Evolutionary conservation across 2,888 invertebrate genomes (phyloP), one percentile per base, ranked within the genome.

Genomic region (Priocnemis perturbator): DNA sequence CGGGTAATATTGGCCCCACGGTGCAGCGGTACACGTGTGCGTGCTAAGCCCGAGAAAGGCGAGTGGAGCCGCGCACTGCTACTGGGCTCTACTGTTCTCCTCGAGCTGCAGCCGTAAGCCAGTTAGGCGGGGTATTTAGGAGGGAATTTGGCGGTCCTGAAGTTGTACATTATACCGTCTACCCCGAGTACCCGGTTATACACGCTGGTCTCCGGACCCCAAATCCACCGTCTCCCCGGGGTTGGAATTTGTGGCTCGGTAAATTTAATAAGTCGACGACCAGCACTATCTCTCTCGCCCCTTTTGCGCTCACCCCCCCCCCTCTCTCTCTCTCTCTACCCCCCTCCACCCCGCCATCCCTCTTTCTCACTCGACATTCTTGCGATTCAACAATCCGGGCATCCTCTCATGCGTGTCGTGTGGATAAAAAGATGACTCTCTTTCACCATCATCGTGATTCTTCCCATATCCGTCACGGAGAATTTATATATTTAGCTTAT

Each of bases 81-180:
- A 60, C 65, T 21, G 57, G 26, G n/a, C 45, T 60, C 37, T 58
- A 62, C 62, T 59, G 62, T 63, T 71, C 64, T 59, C 69, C 73
- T 58, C 71, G 69, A 48, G 75, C 67, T 79, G 73, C 77, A 76
- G 64, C 73, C 66, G 73, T 85, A 86, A 87, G 87, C 87, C 86
- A 87, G 87, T 88, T 87, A 87, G 86, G 81, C 82, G 78, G 85
- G 84, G 84, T 86, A 87, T 87, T 88, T 87, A 86, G 86, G 81
- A 84, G 85, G 82, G 84, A 86, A 86, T 86, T 86, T 85, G 78
- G 81, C 63, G 78, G 84, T 83, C 82, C 83, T 82, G 78, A 87
- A 87, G 86, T 87, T 88, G 86, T 85, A 86, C 81, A 84, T 88
- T 87, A 87, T 82, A 85, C 74, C 76, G 70, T 83, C 84, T 76